These are phyloP conservation scores for Riparia riparia DNA, from an alignment of 2,113 vertebrate species.

Conservation along the genomic window DNA sequence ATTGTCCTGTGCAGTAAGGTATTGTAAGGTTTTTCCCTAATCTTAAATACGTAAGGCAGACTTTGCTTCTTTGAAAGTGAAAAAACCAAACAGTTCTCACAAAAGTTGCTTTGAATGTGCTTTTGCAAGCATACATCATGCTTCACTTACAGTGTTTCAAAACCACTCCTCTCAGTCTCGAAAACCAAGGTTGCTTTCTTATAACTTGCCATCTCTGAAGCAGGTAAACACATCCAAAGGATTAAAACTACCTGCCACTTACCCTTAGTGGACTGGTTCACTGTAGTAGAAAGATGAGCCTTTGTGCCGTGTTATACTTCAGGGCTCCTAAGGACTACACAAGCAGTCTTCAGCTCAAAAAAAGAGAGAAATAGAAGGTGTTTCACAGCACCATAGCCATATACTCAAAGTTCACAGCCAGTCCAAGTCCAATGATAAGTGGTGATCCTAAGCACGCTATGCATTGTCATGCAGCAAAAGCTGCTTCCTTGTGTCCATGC, in stretches of 20 bases:
- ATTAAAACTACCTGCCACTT: not conserved
- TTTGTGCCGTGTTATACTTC: not conserved
- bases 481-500: fast-evolving
- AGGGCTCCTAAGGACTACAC: not conserved
- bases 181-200: not conserved
- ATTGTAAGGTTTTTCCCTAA: not conserved
- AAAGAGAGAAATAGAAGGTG: not conserved
- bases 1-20: not conserved
- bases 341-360: not conserved
- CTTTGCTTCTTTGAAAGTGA: not conserved
- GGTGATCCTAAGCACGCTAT: not conserved
- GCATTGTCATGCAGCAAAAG: not conserved
- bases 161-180: not conserved
- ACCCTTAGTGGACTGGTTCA: not conserved
- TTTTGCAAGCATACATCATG: not conserved
- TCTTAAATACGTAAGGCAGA: not conserved
- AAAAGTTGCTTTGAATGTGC: not conserved
- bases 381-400: not conserved
- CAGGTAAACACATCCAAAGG: not conserved
- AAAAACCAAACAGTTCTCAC: not conserved
- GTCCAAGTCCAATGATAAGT: not conserved
- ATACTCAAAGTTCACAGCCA: not conserved
- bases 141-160: not conserved
- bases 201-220: not conserved
- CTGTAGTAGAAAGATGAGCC: not conserved